Base-by-base conservation (phyloP, 2,797 vertebrate species). In the Amblyopsis hoosieri region DNA sequence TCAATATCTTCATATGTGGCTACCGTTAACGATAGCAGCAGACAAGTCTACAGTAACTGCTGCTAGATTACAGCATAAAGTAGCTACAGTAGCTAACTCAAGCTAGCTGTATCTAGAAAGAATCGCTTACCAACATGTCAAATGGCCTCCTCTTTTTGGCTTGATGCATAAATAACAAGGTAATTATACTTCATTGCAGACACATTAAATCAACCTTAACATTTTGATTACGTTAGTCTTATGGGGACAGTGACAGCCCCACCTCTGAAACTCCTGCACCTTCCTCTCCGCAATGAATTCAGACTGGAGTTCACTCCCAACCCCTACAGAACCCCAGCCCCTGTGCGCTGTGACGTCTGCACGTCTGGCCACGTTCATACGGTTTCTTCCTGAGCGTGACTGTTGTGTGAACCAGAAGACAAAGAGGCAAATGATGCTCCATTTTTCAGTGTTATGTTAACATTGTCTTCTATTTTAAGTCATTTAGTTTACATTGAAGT, bases 61-160 rank as follows among this genome's bases (percentile, higher is more conserved):
- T 78, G 80, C 76, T 76, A 79, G 74, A 67, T 82, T 77, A 84
- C 72, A 83, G 79, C 64, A 57, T 31, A 37, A 45, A 13, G 45
- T 60, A 58, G 69, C 62, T 61, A 23, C 42, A 71, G 54, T 79
- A 79, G 71, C 75, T 1, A 31, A 5, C 15, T 42, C 60, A 42
- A 66, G 53, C 53, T 33, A 60, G 47, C 46, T 33, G 33, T 15
- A 33, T 33, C n/a, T 19, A 49, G 33, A 58, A 60, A 45, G 61
- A 68, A 17, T 60, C 42, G 60, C 83, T 85, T 56, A 87, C 84
- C 83, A 67, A 62, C 55, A 42, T 54, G 78, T 74, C 67, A 69
- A 60, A 62, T 74, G 80, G 80, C 82, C 81, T 85, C 83, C 65
- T 81, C 60, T 31, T 56, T 52, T 54, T 14, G 2, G 53, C 54